phyloP scores from a whole-genome alignment of 1,140 invertebrate species.

The Piezodorus guildinii region DNA sequence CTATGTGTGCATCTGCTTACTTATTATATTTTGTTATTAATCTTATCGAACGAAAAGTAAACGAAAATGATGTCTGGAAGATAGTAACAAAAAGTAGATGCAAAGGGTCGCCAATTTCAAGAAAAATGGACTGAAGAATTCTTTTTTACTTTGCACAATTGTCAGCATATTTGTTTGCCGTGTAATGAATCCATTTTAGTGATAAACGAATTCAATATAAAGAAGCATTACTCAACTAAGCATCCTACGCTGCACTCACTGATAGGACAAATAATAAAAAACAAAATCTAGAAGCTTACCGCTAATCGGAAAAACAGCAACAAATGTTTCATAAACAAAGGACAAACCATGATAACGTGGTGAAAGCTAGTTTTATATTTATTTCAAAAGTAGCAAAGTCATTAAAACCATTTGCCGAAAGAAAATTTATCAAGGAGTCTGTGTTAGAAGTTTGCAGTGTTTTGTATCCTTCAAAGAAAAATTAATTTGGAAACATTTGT shows the following conservation, averaged over 20 bases:
- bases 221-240: neutral
- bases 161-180: no score
- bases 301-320: neutral
- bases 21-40: no score
- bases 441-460: no score
- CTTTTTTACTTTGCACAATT: neutral
- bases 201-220: neutral
- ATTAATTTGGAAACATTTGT: neutral
- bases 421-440: no score
- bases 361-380: no score
- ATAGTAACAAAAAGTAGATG: neutral
- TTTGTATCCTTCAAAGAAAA: neutral
- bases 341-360: neutral
- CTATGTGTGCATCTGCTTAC: neutral
- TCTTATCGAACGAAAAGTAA: neutral
- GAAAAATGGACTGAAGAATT: no score
- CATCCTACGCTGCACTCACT: neutral
- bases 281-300: neutral
- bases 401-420: no score
- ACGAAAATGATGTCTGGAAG: neutral
- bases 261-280: neutral
- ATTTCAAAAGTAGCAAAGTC: no score
- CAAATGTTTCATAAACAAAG: neutral
- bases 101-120: neutral
- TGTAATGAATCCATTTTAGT: no score